Evolutionary conservation across 2,888 invertebrate genomes (phyloP).

Genomic region (Rapana venosa): DNA sequence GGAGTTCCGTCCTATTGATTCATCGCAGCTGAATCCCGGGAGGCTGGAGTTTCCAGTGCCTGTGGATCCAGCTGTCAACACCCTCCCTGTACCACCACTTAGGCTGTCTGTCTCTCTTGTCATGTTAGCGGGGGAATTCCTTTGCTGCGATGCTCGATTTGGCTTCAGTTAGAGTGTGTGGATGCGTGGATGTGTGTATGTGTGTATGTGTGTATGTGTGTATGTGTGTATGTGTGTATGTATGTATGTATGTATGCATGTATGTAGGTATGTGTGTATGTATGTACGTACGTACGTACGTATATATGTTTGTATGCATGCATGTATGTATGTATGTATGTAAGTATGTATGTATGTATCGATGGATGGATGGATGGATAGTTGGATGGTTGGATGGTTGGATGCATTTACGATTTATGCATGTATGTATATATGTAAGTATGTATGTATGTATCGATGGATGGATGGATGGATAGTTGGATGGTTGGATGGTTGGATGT

Average conservation of each 20-base stretch:
- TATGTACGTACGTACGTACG: neutral
- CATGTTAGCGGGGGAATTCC: too few species aligned
- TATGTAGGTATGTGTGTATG: neutral
- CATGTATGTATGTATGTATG: neutral
- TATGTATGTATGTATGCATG: neutral
- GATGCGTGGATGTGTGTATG: neutral
- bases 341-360: neutral
- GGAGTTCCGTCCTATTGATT: too few species aligned
- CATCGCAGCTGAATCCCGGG: too few species aligned
- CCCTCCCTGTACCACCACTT: too few species aligned
- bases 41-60: too few species aligned
- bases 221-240: neutral
- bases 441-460: neutral
- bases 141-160: too few species aligned
- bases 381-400: too few species aligned
- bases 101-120: too few species aligned
- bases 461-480: too few species aligned
- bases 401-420: neutral
- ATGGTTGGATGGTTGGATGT: too few species aligned
- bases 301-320: neutral
- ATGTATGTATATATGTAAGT: neutral
- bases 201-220: neutral
- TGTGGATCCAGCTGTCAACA: too few species aligned
- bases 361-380: neutral
- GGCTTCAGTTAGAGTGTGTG: neutral